Conservation (phyloP, 2,113 vertebrate species). For the Calidris pugnax region DNA sequence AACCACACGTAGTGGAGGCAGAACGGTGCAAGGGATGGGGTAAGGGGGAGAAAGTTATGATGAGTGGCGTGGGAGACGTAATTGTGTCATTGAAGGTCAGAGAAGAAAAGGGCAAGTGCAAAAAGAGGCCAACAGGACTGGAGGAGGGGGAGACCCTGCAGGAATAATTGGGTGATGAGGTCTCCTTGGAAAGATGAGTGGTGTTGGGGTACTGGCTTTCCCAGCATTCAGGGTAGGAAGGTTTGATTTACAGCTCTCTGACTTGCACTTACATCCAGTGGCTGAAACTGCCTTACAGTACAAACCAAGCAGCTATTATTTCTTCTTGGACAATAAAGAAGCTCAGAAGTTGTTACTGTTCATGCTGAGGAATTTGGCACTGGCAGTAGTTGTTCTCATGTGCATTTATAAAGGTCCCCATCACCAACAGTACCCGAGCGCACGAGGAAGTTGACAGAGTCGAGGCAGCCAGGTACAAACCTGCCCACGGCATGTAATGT, state of each 20-base stretch:
- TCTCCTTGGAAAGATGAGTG: background rate
- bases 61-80: background rate
- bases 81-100: background rate
- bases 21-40: background rate
- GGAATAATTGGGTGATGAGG: background rate
- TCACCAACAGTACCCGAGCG: background rate
- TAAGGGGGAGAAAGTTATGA: background rate
- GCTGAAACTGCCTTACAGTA: background rate
- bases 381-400: background rate
- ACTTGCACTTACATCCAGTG: background rate
- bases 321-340: background rate
- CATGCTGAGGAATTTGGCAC: background rate
- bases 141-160: background rate
- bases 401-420: background rate
- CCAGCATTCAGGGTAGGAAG: background rate
- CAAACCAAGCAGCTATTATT: background rate
- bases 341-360: background rate
- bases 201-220: background rate
- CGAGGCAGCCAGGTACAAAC: background rate
- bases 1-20: background rate
- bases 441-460: background rate
- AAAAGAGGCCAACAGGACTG: background rate
- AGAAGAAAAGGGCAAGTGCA: background rate
- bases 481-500: background rate
- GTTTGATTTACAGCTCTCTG: background rate